Conservation (phyloP, 2,797 vertebrate genomes). For the Onychomys torridus region DNA sequence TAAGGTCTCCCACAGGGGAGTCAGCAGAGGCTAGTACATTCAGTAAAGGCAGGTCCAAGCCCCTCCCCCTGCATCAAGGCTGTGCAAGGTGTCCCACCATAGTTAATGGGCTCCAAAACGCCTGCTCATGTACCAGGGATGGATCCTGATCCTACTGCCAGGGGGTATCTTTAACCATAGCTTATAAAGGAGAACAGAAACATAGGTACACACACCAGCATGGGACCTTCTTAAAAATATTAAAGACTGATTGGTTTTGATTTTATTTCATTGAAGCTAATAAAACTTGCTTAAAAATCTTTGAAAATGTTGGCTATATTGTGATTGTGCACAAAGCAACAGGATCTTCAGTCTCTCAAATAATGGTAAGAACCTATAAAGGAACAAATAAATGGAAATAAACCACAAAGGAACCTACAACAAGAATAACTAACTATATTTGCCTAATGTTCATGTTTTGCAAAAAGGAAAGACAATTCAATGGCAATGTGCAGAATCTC, state of each 20-base stretch:
- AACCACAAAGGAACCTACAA: not conserved
- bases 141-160: too few species aligned
- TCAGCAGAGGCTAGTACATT: too few species aligned
- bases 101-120: too few species aligned
- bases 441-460: slow-evolving; percentile 38
- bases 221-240: slow-evolving; percentile 33
- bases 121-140: too few species aligned
- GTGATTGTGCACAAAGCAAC: not conserved
- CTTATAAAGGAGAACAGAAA: slow-evolving; percentile 60
- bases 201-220: not conserved
- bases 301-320: slow-evolving; percentile 24
- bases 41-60: too few species aligned
- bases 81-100: too few species aligned
- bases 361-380: slow-evolving; percentile 2
- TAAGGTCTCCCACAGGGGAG: too few species aligned
- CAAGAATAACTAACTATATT: not conserved
- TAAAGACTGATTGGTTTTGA: slow-evolving; percentile 43
- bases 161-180: slow-evolving; percentile 26
- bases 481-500: slow-evolving; percentile 40
- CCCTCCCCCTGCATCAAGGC: too few species aligned
- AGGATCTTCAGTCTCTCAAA: slow-evolving; percentile 17
- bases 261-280: slow-evolving; percentile 61
- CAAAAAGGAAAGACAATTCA: slow-evolving; percentile 48
- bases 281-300: slow-evolving; percentile 44
- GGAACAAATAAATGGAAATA: not conserved